Base-by-base conservation (phyloP, 2,797 vertebrate species). In the Cirrhinus mrigala region DNA sequence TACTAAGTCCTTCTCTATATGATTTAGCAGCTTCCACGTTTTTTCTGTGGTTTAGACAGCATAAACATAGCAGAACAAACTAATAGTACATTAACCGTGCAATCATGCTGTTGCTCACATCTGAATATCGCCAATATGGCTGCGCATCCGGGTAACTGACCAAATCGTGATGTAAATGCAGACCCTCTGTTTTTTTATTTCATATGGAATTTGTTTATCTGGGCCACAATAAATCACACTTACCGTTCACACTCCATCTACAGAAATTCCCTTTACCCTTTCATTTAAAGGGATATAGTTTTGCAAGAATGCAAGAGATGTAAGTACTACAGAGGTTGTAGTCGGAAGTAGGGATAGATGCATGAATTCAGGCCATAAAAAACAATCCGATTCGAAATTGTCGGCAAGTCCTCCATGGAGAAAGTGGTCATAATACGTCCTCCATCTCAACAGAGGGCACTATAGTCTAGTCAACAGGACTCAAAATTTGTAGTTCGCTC, bases 401-500 rank as follows among this genome's bases (percentile, higher is more conserved):
- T 56, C 52, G 29, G 1, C 27, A 76, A 56, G 29, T 56, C 50
- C 74, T 40, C 74, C 12, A 40, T n/a, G 50, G 18, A 14, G 12
- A 56, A 76, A 15, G 11, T 54, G 33, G 27, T 77, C 24, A 11
- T 0, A 16, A 11, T 0, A 9, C 44, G 10, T 69, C 89, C 78
- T 87, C 90, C 91, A 33, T 4, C 4, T 20, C 91, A 88, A 37
- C 24, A 90, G 90, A 80, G 75, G 90, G 87, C 90, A 81, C 58
- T 48, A 64, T 1, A 66, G n/a, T 10, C 18, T 81, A 15, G 1
- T 48, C 20, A 56, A 3, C 1, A 58, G 8, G 15, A 48, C 37
- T 85, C 76, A 48, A 52, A 60, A 58, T 24, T 74, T 82, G 81
- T 88, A 84, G 81, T 62, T 81, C 69, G 20, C 60, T 73, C 27